phyloP scores from a whole-genome alignment of 1,140 invertebrate species.

The Tyrophagus putrescentiae region DNA sequence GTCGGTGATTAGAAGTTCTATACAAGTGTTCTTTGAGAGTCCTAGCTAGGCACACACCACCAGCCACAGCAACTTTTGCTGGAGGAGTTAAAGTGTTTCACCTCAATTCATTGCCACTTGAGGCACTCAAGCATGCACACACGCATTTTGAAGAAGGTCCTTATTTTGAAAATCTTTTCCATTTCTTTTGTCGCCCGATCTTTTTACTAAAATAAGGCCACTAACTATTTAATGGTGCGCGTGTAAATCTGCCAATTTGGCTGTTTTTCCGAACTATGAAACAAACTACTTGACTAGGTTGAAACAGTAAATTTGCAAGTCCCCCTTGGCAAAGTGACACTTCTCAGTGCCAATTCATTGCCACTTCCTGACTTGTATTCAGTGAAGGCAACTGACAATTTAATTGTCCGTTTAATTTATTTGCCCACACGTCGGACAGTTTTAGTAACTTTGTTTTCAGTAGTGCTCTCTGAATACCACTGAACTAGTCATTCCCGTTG shows the following conservation, averaged over 20 bases:
- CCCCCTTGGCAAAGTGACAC: not conserved
- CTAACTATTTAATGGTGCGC: no score
- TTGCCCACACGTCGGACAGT: not conserved
- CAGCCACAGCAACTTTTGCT: no score
- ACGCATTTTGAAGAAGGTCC: no score
- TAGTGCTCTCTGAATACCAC: not conserved
- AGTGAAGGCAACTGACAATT: not conserved
- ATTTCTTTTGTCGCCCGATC: no score
- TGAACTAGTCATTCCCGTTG: not conserved
- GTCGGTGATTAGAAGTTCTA: not conserved
- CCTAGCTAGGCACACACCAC: not conserved
- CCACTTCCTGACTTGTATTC: not conserved
- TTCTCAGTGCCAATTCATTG: not conserved
- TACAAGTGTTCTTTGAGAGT: not conserved
- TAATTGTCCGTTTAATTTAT: constrained; percentile 11
- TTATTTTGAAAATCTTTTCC: no score
- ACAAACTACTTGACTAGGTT: not conserved
- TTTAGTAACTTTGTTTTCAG: not conserved
- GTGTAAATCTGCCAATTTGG: not conserved
- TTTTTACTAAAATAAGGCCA: no score
- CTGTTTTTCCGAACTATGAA: not conserved
- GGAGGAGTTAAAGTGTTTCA: no score
- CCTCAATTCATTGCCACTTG: no score
- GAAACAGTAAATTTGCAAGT: no score
- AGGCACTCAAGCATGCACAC: no score